Evolutionary conservation across 1,140 invertebrate species (phyloP).

Genomic region (Paraescarpia echinospica): DNA sequence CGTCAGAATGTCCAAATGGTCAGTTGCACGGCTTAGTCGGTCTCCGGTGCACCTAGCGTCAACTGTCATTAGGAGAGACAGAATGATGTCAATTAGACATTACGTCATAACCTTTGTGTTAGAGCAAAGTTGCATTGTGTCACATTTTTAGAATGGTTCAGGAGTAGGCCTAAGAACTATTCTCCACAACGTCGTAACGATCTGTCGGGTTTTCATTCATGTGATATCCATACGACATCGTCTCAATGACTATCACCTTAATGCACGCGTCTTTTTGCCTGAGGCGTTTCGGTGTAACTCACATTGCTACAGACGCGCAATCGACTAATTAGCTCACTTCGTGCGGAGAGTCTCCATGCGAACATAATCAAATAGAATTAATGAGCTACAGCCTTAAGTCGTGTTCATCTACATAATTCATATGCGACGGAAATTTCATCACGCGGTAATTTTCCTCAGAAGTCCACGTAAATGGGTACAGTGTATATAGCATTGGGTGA

Average conservation of each 20-base stretch:
- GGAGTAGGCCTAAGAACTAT: background rate
- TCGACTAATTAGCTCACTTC: background rate
- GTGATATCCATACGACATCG: background rate
- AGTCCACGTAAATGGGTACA: background rate
- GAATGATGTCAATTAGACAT: background rate
- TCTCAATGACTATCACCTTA: background rate
- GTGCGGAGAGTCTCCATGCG: background rate
- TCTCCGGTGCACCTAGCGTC: background rate
- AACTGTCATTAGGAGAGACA: background rate
- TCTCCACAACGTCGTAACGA: background rate
- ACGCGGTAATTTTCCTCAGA: background rate
- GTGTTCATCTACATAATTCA: background rate
- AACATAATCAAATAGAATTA: constrained; percentile 2
- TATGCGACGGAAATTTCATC: background rate
- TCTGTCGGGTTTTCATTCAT: background rate
- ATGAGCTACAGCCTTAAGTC: background rate
- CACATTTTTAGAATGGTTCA: background rate
- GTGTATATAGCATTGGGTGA: background rate
- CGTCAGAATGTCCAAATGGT: background rate
- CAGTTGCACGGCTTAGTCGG: background rate
- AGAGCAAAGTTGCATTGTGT: background rate
- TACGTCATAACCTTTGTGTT: background rate
- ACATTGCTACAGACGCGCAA: background rate
- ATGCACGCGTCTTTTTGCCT: background rate
- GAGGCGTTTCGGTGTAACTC: background rate